A percentile compares a stretch with the other conserved stretches of the same genome.
These are phyloP conservation scores for Cremastinae sp. DNA, from an alignment of 2,888 invertebrate genomes.

Conservation along the genomic window DNA sequence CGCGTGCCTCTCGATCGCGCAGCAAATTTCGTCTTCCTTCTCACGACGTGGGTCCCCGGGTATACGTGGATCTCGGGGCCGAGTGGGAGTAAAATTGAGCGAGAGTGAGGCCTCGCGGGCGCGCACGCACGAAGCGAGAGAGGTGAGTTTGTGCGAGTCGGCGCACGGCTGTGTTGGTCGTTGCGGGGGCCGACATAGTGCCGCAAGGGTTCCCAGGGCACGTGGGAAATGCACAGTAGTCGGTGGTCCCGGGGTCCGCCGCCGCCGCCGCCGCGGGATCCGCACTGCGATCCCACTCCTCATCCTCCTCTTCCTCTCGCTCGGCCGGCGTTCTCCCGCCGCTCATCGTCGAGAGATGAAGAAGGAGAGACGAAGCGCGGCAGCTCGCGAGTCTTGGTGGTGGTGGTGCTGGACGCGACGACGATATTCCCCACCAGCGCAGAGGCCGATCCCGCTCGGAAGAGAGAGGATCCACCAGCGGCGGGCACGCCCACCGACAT, in stretches of 20 bases:
- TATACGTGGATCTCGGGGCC: too few species aligned
- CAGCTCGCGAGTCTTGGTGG: conserved; percentile 53
- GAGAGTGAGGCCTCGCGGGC: conserved; percentile 35
- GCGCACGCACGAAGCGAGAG: conserved; percentile 25
- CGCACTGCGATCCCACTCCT: conserved; percentile 64
- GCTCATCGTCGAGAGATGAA: too few species aligned
- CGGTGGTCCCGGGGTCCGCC: conserved; percentile 73
- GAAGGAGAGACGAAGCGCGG: too few species aligned
- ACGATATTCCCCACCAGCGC: conserved; percentile 36
- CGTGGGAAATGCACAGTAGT: conserved; percentile 86
- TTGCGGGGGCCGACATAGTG: conserved; percentile 80
- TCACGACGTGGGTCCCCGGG: conserved; percentile 32
- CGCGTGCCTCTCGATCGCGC: conserved; percentile 43
- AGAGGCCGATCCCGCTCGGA: conserved; percentile 29
- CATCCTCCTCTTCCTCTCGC: conserved; percentile 74
- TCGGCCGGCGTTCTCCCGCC: conserved; percentile 56
- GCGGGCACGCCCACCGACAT: conserved; percentile 74
- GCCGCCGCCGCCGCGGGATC: too few species aligned
- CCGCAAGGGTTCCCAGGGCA: conserved; percentile 82
- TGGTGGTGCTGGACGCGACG: conserved; percentile 56
- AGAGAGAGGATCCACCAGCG: conserved; percentile 43
- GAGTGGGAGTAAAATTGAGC: conserved; percentile 50
- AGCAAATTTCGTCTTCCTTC: conserved; percentile 46
- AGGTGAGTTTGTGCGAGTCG: conserved; percentile 30
- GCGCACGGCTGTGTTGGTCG: conserved; percentile 62